Percentiles rank a stretch among this genome's conserved stretches.
Evolutionary conservation across 2,797 vertebrate species (phyloP).

Genomic region (Melanitta fusca): DNA sequence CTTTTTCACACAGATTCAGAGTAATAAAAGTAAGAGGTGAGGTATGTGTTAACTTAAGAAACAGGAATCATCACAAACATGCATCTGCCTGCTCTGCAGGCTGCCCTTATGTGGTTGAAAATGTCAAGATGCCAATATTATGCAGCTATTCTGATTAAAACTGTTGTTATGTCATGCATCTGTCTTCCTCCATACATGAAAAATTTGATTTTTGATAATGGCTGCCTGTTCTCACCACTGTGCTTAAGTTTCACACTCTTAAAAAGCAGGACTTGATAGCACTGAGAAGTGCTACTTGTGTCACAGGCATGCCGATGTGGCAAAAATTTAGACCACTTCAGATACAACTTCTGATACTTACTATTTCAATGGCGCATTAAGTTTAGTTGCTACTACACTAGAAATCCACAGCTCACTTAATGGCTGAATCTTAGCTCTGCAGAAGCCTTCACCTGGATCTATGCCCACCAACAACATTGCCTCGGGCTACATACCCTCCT

Average conservation of each 20-base stretch:
- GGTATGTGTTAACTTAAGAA: neutral
- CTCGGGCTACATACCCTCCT: neutral
- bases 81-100: neutral
- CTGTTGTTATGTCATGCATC: neutral
- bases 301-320: neutral
- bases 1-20: neutral
- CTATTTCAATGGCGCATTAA: neutral
- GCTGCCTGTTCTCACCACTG: accelerated
- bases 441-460: neutral
- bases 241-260: neutral
- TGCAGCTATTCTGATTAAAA: neutral
- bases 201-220: neutral
- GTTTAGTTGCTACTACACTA: neutral
- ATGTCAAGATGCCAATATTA: neutral
- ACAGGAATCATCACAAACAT: neutral
- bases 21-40: neutral
- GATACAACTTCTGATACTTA: neutral
- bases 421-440: neutral
- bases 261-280: neutral
- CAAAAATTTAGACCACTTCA: neutral
- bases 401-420: neutral
- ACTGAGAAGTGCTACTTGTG: neutral
- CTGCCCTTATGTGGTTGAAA: neutral
- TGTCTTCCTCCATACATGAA: neutral
- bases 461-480: neutral